These are phyloP conservation scores for Amblyornis subalaris DNA, from an alignment of 2,113 vertebrate species.

Conservation along the genomic window DNA sequence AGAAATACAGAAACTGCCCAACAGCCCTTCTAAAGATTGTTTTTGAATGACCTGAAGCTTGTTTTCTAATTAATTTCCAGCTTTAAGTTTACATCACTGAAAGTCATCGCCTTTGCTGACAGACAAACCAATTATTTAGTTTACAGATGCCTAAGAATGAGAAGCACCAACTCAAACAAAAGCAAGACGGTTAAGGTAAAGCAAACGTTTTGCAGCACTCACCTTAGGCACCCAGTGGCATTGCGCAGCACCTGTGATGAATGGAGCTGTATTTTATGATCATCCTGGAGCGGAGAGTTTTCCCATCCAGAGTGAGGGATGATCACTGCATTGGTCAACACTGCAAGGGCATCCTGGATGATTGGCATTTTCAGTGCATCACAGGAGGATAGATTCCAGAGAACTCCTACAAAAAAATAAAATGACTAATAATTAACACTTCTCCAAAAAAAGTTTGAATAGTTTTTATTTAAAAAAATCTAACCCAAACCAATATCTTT, in stretches of 20 bases:
- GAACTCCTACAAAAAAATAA: constrained; percentile 78
- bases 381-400: constrained; percentile 97
- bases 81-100: not conserved
- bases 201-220: constrained; percentile 15
- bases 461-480: accelerated
- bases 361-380: constrained; percentile 99
- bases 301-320: constrained; percentile 97
- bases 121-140: not conserved
- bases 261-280: constrained; percentile 94
- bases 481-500: not conserved
- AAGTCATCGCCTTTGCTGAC: not conserved
- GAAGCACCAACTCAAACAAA: not conserved
- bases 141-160: not conserved
- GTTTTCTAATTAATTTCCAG: not conserved
- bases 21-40: not conserved
- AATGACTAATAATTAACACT: not conserved
- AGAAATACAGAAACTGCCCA: not conserved
- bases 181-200: not conserved
- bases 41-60: not conserved
- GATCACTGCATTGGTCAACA: constrained; percentile 96
- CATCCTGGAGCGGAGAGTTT: constrained; percentile 91
- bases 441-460: not conserved
- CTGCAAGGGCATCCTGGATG: constrained; percentile 96
- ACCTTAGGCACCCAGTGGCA: constrained; percentile 98
- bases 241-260: constrained; percentile 98